Conservation (phyloP, 1,140 invertebrate genomes). For the Brachionus calyciflorus region DNA sequence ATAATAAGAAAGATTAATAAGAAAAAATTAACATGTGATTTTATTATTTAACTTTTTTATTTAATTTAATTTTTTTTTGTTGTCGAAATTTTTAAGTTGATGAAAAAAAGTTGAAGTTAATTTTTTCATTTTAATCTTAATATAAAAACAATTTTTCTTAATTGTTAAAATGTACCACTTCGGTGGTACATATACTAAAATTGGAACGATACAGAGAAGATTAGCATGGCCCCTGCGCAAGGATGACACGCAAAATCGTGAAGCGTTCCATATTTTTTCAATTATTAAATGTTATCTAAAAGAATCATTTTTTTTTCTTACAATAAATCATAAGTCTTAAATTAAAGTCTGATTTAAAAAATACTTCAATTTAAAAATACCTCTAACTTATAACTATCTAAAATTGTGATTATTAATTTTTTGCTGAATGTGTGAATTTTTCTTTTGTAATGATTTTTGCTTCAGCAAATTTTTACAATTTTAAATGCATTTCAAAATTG, state of each 20-base stretch:
- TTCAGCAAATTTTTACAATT: no score
- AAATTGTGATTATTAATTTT: no score
- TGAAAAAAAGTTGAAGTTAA: background rate
- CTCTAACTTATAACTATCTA: no score
- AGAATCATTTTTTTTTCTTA: no score
- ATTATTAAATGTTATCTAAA: no score
- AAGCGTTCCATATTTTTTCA: conserved; percentile 70
- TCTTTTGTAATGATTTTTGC: no score
- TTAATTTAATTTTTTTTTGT: no score
- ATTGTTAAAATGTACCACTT: conserved; percentile 38
- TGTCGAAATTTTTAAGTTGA: conserved; percentile 10
- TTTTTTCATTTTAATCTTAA: background rate
- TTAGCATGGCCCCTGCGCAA: conserved; percentile 88
- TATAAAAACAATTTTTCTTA: background rate
- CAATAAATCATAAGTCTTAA: no score
- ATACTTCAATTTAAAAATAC: no score
- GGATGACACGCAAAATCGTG: conserved; percentile 85
- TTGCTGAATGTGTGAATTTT: no score
- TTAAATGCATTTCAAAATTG: no score
- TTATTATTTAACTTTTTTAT: background rate
- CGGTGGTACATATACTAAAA: conserved; percentile 64
- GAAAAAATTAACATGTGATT: background rate
- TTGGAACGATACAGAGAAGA: conserved; percentile 86
- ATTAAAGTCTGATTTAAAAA: no score
- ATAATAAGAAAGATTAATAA: background rate